Evolutionary conservation across 2,888 invertebrate genomes (phyloP).

Genomic region (Cremastobaeus sp.): DNA sequence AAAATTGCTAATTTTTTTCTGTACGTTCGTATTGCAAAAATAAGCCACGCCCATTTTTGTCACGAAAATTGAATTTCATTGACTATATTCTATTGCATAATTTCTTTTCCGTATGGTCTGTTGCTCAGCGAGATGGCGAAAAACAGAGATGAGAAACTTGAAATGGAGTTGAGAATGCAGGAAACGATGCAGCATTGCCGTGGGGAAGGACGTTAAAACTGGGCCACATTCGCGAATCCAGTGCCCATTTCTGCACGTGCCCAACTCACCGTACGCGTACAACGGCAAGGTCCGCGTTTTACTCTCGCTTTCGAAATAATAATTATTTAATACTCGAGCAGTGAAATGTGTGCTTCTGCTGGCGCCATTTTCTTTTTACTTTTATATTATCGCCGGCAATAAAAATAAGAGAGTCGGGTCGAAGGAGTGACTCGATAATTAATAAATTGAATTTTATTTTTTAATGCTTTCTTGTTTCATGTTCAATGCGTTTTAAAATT

Average conservation of each 20-base stretch:
- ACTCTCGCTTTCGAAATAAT: constrained; percentile 76
- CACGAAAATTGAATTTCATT: too few relatives aligned
- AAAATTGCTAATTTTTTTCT: too few relatives aligned
- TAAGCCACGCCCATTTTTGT: too few relatives aligned
- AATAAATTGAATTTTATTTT: too few relatives aligned
- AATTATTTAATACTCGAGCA: constrained; percentile 75
- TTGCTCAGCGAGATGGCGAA: too few relatives aligned
- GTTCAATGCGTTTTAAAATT: too few relatives aligned
- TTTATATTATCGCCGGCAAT: constrained; percentile 24
- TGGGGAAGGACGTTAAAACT: constrained; percentile 77
- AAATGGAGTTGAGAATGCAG: constrained; percentile 57
- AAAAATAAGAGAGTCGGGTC: constrained; percentile 21
- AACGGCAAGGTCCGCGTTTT: constrained; percentile 61
- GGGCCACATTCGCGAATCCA: constrained; percentile 67
- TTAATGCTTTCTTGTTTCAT: too few relatives aligned
- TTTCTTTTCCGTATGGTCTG: too few relatives aligned
- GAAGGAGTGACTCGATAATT: too few relatives aligned
- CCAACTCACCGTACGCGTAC: constrained; percentile 20
- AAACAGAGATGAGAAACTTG: constrained; percentile 9
- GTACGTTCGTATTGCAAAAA: too few relatives aligned
- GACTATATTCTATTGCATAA: too few relatives aligned
- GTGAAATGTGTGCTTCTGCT: constrained; percentile 65
- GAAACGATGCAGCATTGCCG: constrained; percentile 76
- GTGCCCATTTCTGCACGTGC: constrained; percentile 38
- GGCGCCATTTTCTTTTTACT: constrained; percentile 41